Conservation (phyloP, 2,113 vertebrate genomes). For the Callopanchax toddi region DNA sequence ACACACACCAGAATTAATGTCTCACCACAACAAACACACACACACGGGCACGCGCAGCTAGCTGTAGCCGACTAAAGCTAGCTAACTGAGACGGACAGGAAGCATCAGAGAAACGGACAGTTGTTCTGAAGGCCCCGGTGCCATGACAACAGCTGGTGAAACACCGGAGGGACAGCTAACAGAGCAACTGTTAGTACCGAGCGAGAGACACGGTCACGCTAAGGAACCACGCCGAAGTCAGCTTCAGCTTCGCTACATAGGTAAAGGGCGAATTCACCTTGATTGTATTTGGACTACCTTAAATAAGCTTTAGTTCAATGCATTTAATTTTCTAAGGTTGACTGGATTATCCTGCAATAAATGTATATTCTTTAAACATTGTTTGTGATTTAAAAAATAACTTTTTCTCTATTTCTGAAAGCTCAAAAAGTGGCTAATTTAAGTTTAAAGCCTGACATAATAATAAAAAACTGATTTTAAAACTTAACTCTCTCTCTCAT, state of each 20-base stretch:
- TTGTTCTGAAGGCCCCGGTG: constrained; percentile 77
- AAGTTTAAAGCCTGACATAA: no score
- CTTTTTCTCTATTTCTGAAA: no score
- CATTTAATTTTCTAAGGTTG: no score
- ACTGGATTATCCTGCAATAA: no score
- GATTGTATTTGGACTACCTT: neutral
- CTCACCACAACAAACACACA: constrained; percentile 36
- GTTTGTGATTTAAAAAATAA: neutral
- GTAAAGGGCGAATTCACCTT: neutral
- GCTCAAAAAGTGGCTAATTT: neutral
- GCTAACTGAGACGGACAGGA: constrained; percentile 62
- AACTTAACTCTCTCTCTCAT: no score
- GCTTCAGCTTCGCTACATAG: neutral
- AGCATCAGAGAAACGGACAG: constrained; percentile 63
- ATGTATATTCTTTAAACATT: neutral
- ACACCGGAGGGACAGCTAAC: constrained; percentile 63
- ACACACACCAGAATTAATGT: constrained; percentile 26
- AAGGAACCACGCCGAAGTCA: constrained; percentile 40
- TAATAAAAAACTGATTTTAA: no score
- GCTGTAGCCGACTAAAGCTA: constrained; percentile 65
- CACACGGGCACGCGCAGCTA: constrained; percentile 67
- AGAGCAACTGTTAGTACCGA: constrained; percentile 67
- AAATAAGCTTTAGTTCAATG: neutral
- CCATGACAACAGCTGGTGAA: constrained; percentile 73
- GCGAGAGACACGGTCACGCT: constrained; percentile 70